Percentiles rank a stretch among this genome's conserved stretches.
These are phyloP conservation scores for Apantesis nais DNA, from an alignment of 2,888 invertebrate species.

Conservation along the genomic window DNA sequence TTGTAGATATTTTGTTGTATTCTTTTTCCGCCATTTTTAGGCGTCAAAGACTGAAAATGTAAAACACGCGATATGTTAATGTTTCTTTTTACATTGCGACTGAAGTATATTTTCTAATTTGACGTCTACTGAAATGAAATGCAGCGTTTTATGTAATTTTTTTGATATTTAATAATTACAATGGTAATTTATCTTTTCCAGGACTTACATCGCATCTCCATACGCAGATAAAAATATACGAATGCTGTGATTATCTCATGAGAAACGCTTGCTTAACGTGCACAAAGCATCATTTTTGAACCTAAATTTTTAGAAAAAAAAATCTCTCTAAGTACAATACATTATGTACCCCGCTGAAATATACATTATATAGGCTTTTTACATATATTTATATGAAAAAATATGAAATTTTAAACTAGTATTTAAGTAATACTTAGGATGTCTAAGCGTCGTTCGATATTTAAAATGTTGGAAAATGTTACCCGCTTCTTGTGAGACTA, in stretches of 20 bases:
- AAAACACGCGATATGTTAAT: neutral
- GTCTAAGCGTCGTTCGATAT: slow-evolving; percentile 55
- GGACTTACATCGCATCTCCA: slow-evolving; percentile 88
- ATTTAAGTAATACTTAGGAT: slow-evolving; percentile 65
- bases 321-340: slow-evolving; percentile 68
- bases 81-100: neutral
- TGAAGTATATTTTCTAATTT: neutral
- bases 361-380: slow-evolving; percentile 77
- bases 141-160: neutral
- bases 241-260: slow-evolving; percentile 79
- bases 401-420: slow-evolving; percentile 60
- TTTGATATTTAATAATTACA: slow-evolving; percentile 9
- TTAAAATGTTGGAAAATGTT: slow-evolving; percentile 52
- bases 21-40: slow-evolving; percentile 1
- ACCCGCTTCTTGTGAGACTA: slow-evolving; percentile 57
- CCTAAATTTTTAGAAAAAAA: slow-evolving; percentile 62
- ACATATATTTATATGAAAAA: slow-evolving; percentile 68
- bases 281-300: slow-evolving; percentile 56
- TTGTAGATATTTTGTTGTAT: neutral
- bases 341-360: slow-evolving; percentile 65
- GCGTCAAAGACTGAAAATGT: slow-evolving; percentile 8
- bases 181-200: slow-evolving; percentile 68
- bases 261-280: slow-evolving; percentile 55
- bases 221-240: slow-evolving; percentile 88
- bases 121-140: neutral